Evolutionary conservation across 1,140 invertebrate genomes (phyloP).

Genomic region (Cotesia vestalis): DNA sequence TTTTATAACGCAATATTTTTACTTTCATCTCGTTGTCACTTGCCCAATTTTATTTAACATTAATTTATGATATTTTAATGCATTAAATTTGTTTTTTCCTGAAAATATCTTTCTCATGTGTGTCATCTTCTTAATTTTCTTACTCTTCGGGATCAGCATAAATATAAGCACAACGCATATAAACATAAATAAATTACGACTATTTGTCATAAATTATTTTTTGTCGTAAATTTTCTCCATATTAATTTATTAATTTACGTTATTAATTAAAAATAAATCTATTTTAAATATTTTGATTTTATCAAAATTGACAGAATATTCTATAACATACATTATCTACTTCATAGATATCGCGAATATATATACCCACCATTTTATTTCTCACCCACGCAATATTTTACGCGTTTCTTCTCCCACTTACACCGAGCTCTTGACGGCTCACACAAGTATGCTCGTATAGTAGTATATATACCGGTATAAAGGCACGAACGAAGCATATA

Average conservation of each 20-base stretch:
- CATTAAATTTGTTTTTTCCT: too few relatives aligned
- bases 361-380: slow-evolving; percentile 60
- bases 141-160: not conserved
- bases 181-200: too few relatives aligned
- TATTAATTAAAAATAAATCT: too few relatives aligned
- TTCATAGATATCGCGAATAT: slow-evolving; percentile 9
- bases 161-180: too few relatives aligned
- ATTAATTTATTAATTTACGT: too few relatives aligned
- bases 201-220: too few relatives aligned
- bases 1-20: slow-evolving; percentile 5
- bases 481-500: slow-evolving; percentile 51
- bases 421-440: slow-evolving; percentile 28
- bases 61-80: too few relatives aligned
- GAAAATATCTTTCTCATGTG: too few relatives aligned
- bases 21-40: not conserved
- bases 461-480: slow-evolving; percentile 17
- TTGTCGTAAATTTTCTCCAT: too few relatives aligned
- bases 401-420: slow-evolving; percentile 43
- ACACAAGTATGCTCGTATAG: slow-evolving; percentile 20
- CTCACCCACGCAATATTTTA: slow-evolving; percentile 61
- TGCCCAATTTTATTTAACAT: too few relatives aligned
- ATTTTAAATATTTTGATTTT: too few relatives aligned
- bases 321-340: not conserved
- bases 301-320: not conserved
- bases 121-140: too few relatives aligned